Conservation (phyloP, 2,113 vertebrate species). For the Dipodomys ordii region DNA sequence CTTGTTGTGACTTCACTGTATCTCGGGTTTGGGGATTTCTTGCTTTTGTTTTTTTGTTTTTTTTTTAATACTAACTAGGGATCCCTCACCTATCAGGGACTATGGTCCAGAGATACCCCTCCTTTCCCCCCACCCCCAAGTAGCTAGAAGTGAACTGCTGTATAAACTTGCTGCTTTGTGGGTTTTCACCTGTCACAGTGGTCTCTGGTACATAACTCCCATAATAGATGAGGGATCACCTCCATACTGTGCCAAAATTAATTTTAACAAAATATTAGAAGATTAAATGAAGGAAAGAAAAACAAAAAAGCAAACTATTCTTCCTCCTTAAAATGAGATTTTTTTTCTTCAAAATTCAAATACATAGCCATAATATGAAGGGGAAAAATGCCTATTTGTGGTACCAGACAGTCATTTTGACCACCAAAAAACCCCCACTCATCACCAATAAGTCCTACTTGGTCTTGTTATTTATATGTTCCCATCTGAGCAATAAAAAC, state of each 20-base stretch:
- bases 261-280: background rate
- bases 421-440: background rate
- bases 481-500: constrained; percentile 58
- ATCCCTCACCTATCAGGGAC: too few relatives aligned
- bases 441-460: background rate
- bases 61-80: too few relatives aligned
- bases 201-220: too few relatives aligned
- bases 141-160: too few relatives aligned
- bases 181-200: too few relatives aligned
- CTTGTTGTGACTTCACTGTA: too few relatives aligned
- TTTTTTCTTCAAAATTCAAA: constrained; percentile 51
- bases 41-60: too few relatives aligned
- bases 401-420: background rate
- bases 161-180: too few relatives aligned
- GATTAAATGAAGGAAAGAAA: background rate
- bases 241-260: background rate
- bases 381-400: background rate
- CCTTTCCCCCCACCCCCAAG: too few relatives aligned
- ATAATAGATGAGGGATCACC: too few relatives aligned
- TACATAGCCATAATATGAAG: background rate
- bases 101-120: too few relatives aligned
- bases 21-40: too few relatives aligned
- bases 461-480: constrained; percentile 65
- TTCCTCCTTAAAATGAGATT: background rate
- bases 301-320: constrained; percentile 31